Conservation (phyloP, 2,888 invertebrate genomes). For the Athalia cordata region DNA sequence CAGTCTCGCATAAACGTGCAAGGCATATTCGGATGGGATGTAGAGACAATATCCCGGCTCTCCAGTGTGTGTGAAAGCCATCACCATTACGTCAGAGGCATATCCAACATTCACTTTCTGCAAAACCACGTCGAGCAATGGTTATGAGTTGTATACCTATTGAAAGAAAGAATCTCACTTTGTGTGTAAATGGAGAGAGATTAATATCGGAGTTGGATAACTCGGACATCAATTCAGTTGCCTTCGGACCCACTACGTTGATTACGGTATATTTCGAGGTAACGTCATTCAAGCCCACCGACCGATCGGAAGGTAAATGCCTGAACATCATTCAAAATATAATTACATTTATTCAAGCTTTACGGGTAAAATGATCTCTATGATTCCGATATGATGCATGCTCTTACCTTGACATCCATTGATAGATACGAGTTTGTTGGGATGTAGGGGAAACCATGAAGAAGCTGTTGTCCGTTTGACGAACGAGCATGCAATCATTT, state of each 20-base stretch:
- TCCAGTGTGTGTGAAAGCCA: conserved; percentile 83
- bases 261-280: conserved; percentile 85
- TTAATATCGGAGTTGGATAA: conserved; percentile 79
- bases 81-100: conserved; percentile 82
- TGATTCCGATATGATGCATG: neutral
- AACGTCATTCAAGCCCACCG: conserved; percentile 80
- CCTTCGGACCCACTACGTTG: conserved; percentile 83
- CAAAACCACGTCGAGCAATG: conserved; percentile 24
- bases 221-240: conserved; percentile 79
- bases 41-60: conserved; percentile 83
- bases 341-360: neutral
- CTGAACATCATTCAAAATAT: conserved; percentile 61
- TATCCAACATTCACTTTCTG: conserved; percentile 80
- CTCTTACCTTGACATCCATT: conserved; percentile 78
- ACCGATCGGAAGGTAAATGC: conserved; percentile 78
- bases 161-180: conserved; percentile 69
- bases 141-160: neutral
- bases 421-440: conserved; percentile 83
- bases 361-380: neutral
- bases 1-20: conserved; percentile 83
- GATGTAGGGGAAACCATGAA: conserved; percentile 88
- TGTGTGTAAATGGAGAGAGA: conserved; percentile 80
- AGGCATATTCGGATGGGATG: conserved; percentile 83
- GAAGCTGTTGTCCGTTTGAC: conserved; percentile 79
- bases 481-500: conserved; percentile 83